phyloP scores from a whole-genome alignment of 2,888 invertebrate genomes.

The Athrips mouffetella region DNA sequence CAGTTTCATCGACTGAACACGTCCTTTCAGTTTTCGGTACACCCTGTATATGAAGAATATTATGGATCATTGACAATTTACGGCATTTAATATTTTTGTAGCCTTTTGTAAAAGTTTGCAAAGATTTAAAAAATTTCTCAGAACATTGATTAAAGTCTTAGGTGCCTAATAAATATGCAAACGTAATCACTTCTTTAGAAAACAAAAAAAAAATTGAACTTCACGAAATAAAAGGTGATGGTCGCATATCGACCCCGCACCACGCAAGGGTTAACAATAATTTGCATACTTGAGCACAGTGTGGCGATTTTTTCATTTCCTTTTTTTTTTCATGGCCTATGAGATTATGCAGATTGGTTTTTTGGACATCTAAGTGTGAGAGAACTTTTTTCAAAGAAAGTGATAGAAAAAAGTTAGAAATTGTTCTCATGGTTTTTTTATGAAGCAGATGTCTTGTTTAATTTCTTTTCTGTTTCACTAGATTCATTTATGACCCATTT shows the following conservation, averaged over 20 bases:
- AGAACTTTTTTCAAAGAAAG: slow-evolving; percentile 50
- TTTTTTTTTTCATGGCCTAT: slow-evolving; percentile 44
- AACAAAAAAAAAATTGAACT: slow-evolving; percentile 29
- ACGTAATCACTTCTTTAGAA: slow-evolving; percentile 68
- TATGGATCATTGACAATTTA: too few relatives aligned
- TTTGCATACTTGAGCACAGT: slow-evolving; percentile 60
- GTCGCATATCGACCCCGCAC: slow-evolving; percentile 32
- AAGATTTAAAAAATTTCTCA: too few relatives aligned
- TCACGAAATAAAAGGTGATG: slow-evolving; percentile 40
- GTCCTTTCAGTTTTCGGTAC: too few relatives aligned
- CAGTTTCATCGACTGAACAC: too few relatives aligned
- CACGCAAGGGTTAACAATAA: slow-evolving; percentile 39
- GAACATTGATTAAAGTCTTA: too few relatives aligned
- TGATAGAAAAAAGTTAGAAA: slow-evolving; percentile 26
- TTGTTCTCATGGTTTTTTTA: slow-evolving; percentile 33
- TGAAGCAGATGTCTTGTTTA: neutral
- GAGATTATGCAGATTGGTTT: slow-evolving; percentile 71
- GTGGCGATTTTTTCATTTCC: slow-evolving; percentile 54
- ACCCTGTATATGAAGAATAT: too few relatives aligned
- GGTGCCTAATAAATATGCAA: slow-evolving; percentile 43
- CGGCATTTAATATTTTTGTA: too few relatives aligned
- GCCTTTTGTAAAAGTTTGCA: too few relatives aligned
- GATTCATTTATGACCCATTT: too few relatives aligned
- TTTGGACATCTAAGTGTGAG: slow-evolving; percentile 61
- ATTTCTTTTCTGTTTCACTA: too few relatives aligned